Conservation (phyloP, 2,113 vertebrate genomes). For the Sigmodon hispidus region DNA sequence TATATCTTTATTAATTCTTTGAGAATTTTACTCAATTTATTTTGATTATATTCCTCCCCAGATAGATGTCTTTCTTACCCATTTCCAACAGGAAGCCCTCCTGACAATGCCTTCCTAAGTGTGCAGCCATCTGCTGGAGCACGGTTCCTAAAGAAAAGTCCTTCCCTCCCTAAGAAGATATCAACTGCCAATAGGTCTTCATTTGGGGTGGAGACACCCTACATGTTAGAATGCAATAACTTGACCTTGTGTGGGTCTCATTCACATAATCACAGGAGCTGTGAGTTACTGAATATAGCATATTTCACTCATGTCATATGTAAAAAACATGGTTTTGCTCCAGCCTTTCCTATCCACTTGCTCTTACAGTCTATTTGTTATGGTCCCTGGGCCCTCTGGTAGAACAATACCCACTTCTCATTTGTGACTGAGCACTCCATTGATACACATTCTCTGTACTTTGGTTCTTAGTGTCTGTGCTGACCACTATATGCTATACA, state of each 20-base stretch:
- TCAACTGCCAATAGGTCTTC: not conserved
- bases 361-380: not conserved
- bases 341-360: not conserved
- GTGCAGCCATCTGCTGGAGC: not conserved
- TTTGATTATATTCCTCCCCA: not conserved
- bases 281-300: not conserved
- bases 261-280: not conserved
- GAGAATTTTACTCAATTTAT: not conserved
- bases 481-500: not conserved
- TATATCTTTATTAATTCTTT: not conserved
- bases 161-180: not conserved
- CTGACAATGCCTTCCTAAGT: not conserved
- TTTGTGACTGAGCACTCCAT: not conserved
- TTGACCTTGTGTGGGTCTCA: not conserved
- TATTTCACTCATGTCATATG: not conserved
- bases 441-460: not conserved
- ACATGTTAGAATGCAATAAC: not conserved
- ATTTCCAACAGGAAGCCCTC: not conserved
- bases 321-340: not conserved
- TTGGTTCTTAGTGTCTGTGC: not conserved
- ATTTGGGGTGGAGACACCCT: no score
- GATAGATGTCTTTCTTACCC: not conserved
- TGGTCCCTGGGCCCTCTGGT: not conserved
- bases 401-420: fast-evolving
- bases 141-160: not conserved